These are phyloP conservation scores for Pteropus alecto DNA, from an alignment of 2,113 vertebrate species.

Conservation along the genomic window DNA sequence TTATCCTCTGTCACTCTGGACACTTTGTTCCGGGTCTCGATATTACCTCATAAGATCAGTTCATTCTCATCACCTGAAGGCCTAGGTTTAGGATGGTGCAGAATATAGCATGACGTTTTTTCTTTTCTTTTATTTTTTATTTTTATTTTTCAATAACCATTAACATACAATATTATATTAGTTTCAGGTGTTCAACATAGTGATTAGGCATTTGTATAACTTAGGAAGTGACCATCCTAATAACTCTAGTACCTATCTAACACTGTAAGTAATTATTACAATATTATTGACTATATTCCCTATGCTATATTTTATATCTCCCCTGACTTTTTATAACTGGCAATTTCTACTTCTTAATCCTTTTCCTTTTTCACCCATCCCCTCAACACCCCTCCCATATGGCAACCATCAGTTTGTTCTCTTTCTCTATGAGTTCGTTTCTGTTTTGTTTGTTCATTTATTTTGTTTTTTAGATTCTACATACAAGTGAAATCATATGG, in stretches of 20 bases:
- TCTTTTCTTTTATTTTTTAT: not conserved
- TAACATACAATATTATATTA: not conserved
- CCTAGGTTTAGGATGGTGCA: not conserved
- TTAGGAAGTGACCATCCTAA: not conserved
- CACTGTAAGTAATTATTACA: not conserved
- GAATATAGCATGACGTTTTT: not conserved
- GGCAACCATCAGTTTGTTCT: not conserved
- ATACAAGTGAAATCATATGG: not conserved
- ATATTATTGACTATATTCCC: not conserved
- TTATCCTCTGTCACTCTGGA: not conserved
- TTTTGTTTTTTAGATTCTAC: not conserved
- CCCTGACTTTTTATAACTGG: not conserved
- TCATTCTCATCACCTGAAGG: not conserved
- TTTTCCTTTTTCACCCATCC: not conserved
- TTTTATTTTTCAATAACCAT: not conserved
- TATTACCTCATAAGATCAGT: not conserved
- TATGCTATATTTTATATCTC: not conserved
- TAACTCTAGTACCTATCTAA: not conserved
- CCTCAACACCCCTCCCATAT: not conserved
- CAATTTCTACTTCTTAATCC: not conserved
- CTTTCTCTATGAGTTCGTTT: not conserved
- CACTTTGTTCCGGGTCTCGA: not conserved
- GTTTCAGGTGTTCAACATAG: not conserved
- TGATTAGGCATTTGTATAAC: not conserved
- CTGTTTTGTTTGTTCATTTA: not conserved